These are phyloP conservation scores for Aplochiton taeniatus DNA, from an alignment of 2,797 vertebrate species.

Conservation along the genomic window DNA sequence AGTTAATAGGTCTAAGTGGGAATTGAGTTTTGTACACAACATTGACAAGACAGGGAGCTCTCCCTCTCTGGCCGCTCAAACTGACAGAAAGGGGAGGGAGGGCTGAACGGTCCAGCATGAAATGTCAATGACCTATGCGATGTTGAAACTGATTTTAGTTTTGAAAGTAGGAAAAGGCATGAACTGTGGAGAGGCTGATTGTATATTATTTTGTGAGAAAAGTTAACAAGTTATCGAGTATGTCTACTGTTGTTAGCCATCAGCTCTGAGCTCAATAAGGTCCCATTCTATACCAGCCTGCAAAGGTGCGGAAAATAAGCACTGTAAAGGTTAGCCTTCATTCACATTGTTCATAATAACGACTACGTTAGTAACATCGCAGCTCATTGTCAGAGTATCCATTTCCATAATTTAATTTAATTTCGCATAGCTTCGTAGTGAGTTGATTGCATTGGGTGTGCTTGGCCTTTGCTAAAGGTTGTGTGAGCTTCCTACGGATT, in stretches of 20 bases:
- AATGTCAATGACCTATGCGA: slow-evolving; percentile 48
- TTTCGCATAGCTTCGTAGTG: slow-evolving; percentile 53
- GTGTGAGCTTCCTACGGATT: slow-evolving; percentile 34
- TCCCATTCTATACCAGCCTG: too few species aligned
- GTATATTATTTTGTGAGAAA: too few species aligned
- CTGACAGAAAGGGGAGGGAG: slow-evolving; percentile 24
- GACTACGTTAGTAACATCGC: slow-evolving; percentile 10
- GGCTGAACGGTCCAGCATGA: slow-evolving; percentile 37
- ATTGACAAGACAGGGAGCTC: slow-evolving; percentile 34
- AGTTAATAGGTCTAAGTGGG: slow-evolving; percentile 50
- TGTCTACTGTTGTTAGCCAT: too few species aligned
- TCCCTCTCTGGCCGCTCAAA: slow-evolving; percentile 25
- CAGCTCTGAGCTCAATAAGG: too few species aligned
- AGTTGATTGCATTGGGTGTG: slow-evolving; percentile 42
- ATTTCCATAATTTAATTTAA: slow-evolving; percentile 37
- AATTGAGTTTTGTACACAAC: slow-evolving; percentile 49
- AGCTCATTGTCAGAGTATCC: slow-evolving; percentile 20
- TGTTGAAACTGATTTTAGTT: slow-evolving; percentile 48
- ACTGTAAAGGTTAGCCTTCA: slow-evolving; percentile 28
- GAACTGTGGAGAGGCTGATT: slow-evolving; percentile 14
- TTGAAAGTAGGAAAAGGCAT: slow-evolving; percentile 28
- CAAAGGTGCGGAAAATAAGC: too few species aligned
- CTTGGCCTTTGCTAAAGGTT: slow-evolving; percentile 44
- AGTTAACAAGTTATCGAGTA: too few species aligned
- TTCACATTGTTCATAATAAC: slow-evolving; percentile 4